These are phyloP conservation scores for Danio albolineatus DNA, from an alignment of 2,797 vertebrate species.

Conservation along the genomic window DNA sequence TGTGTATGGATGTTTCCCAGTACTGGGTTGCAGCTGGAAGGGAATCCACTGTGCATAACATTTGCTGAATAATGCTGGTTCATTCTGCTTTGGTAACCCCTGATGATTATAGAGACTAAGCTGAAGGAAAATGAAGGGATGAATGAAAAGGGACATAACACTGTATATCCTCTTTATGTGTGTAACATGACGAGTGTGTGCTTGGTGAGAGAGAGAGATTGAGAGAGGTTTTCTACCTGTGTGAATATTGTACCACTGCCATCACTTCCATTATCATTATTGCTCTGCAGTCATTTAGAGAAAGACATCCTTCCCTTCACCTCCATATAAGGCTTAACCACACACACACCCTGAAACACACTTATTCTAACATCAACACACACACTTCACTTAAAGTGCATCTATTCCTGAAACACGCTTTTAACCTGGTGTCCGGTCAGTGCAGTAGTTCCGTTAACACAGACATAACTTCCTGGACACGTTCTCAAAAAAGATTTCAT, in stretches of 20 bases:
- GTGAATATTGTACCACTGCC: constrained; percentile 75
- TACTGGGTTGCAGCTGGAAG: no score
- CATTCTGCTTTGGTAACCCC: no score
- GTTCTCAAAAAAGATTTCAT: constrained; percentile 22
- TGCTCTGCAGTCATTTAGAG: constrained; percentile 74
- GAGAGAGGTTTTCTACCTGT: constrained; percentile 55
- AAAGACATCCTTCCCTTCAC: constrained; percentile 47
- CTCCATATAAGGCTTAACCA: constrained; percentile 41
- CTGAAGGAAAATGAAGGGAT: no score
- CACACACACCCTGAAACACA: constrained; percentile 38
- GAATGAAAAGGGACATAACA: no score
- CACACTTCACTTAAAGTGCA: constrained; percentile 35
- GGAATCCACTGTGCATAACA: no score
- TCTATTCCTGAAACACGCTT: constrained; percentile 37
- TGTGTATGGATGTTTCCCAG: no score
- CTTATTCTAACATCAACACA: constrained; percentile 31
- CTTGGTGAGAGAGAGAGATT: constrained; percentile 9
- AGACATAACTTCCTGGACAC: constrained; percentile 28
- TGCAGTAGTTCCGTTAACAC: constrained; percentile 21
- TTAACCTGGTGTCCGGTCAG: constrained; percentile 43
- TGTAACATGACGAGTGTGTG: constrained; percentile 1
- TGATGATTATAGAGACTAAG: no score
- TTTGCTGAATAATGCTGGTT: no score
- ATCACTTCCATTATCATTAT: constrained; percentile 80
- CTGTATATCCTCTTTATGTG: not conserved